Evolutionary conservation across 2,113 vertebrate species (phyloP).

Genomic region (Pitta sordida): DNA sequence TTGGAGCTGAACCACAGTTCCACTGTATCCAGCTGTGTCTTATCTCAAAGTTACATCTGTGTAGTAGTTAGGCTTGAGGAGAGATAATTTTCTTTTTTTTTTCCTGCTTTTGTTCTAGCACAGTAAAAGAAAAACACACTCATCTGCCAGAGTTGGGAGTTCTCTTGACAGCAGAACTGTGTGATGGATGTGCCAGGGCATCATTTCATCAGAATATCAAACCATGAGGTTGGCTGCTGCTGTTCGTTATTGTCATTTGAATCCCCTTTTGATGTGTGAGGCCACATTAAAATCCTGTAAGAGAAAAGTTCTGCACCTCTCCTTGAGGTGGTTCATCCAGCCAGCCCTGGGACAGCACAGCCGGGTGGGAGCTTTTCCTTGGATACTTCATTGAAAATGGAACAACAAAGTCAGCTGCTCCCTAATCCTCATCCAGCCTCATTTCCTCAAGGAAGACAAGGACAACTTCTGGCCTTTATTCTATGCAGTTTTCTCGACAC

Average conservation of each 20-base stretch:
- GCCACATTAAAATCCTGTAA: not conserved
- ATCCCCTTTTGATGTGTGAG: not conserved
- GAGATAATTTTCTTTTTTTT: not conserved
- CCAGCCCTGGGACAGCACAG: not conserved
- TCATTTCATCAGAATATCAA: constrained; percentile 56
- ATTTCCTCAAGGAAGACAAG: not conserved
- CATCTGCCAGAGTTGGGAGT: constrained; percentile 22
- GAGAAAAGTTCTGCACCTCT: not conserved
- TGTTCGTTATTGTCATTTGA: constrained; percentile 44
- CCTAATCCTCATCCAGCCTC: not conserved
- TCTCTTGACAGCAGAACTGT: constrained; percentile 35
- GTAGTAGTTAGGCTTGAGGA: not conserved
- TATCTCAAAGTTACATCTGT: not conserved
- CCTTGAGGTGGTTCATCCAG: not conserved
- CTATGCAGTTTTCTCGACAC: not conserved
- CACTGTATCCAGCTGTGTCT: not conserved
- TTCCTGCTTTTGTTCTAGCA: not conserved
- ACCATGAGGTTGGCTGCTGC: constrained; percentile 28
- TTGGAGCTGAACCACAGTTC: not conserved
- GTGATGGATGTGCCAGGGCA: constrained; percentile 56
- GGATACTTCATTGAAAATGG: not conserved
- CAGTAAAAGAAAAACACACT: constrained; percentile 33
- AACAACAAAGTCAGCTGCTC: not conserved
- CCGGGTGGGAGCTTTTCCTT: not conserved
- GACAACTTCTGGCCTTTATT: not conserved